Base-by-base conservation (phyloP, 2,888 invertebrate genomes). In the Merodon equestris region DNA sequence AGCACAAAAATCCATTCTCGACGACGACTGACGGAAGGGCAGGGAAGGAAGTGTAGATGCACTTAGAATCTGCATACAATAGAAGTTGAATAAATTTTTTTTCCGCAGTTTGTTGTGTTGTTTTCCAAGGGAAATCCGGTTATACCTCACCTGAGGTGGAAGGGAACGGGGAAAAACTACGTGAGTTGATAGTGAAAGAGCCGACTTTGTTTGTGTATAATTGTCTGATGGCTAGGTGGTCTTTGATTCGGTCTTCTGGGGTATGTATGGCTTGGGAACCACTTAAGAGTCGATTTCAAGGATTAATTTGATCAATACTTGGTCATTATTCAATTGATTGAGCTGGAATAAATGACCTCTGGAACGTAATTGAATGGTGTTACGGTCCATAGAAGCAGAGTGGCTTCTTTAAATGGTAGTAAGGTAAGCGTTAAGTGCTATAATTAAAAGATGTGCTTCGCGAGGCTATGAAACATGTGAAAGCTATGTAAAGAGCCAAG, bases 51-150 rank as follows among this genome's bases (percentile, higher is more conserved):
- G 45, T 45, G 15, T 19, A 36, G 60, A 53, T 68, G 68, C 53
- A 60, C 53, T 53, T 13, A 45, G 38, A 13, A 67, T 60, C 60
- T 45, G 40, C 68, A 60, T 68, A 68, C 68, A 68, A 68, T 60
- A 19, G 17, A 60, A 51, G 27, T 58, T 9, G 53, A 68, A 60
- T 51, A 60, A 36, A 44, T 18, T 36, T 68, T 45, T 68, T 68
- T 45, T 27, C 36, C 38, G n/a, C 60, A 27, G 2, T 27, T 27
- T 27, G 7, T 27, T 4, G 2, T 27, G 27, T 27, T 27, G 27
- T 27, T 27, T 60, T 68, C 58, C 53, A 45, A 38, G 58, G 60
- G 53, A 53, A 60, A 27, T 53, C 68, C 38, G 19, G 44, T 45
- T 42, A 44, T 51, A 51, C 56, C 27, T 44, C 47, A n/a, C 38